Percentiles rank a stretch among this genome's conserved stretches.
These are phyloP conservation scores for Todiramphus chloris DNA, from an alignment of 2,113 vertebrate species.

Conservation along the genomic window DNA sequence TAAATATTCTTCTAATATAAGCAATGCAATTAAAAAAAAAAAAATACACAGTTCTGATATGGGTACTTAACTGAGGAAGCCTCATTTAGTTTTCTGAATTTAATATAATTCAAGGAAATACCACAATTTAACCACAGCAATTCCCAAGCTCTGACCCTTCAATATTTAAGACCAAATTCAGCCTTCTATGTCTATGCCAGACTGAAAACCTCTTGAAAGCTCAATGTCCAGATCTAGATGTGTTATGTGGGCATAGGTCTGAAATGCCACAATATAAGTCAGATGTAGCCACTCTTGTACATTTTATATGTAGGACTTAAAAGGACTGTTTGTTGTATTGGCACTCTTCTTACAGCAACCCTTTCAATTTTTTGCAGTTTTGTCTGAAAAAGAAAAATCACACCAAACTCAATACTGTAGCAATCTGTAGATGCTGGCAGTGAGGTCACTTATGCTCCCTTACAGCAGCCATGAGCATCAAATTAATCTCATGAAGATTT, in stretches of 20 bases:
- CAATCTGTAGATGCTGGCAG: accelerated
- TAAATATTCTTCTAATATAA: neutral
- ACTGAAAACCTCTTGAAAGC: conserved; percentile 21
- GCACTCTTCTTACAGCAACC: neutral
- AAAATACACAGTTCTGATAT: neutral
- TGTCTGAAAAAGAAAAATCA: neutral
- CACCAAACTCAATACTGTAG: neutral
- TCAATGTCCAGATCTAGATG: neutral
- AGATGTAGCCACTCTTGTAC: neutral
- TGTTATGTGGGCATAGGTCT: neutral
- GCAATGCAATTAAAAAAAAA: neutral
- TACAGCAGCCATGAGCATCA: neutral
- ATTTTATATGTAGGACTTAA: neutral
- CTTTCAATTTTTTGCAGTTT: neutral
- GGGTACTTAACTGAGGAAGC: neutral
- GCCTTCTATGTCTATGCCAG: neutral
- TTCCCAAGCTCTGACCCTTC: neutral
- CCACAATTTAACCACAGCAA: neutral
- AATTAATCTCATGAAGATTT: neutral
- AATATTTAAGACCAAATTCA: conserved; percentile 36
- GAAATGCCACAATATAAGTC: neutral
- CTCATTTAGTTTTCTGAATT: neutral
- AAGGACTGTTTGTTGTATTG: neutral
- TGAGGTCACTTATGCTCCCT: neutral
- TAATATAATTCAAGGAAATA: neutral